Evolutionary conservation across 2,113 vertebrate species (phyloP), one percentile per base, ranked within the genome.

Genomic region (Bucco capensis): DNA sequence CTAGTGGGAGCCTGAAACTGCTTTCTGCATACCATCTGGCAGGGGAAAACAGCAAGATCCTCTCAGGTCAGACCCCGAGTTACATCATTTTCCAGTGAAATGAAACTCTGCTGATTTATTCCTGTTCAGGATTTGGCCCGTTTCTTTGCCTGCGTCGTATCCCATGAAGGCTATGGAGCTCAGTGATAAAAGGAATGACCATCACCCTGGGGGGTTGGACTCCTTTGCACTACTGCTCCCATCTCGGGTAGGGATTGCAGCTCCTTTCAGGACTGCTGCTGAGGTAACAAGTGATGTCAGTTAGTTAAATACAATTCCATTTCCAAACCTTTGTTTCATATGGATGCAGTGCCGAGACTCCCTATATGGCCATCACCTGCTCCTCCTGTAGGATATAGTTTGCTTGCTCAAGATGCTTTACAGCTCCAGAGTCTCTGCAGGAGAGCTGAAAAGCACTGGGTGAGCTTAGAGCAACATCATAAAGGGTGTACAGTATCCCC

Each of bases 401-500:
- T 2, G 15, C 40, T 42, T 42, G 11, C 40, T 42, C 0, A 1
- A 9, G 19, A 6, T 46, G 17, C 31, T 64, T 62, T 23, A 19
- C 38, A 19, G 1, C 42, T 83, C 19, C 1, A 1, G 25, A 27
- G 19, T 31, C 40, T 81, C 74, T 17, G 28, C 24, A 71, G 69
- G 14, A 65, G 37, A 65, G 25, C n/a, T 49, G 22, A 58, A 25
- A 84, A 77, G 51, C 18, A 40, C 42, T 2, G 24, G 25, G 5
- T 67, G 42, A 42, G 37, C 19, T 70, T 70, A 3, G 3, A 74
- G 37, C 14, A 66, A 33, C 42, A 15, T 66, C 4, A 2, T n/a
- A 31, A 37, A 66, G 28, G 28, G 4, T 5, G 4, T 44, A 4
- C 0, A 0, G 16, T 24, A 58, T 33, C 62, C 19, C 22, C 1